These are phyloP conservation scores for Phoeniculus purpureus DNA, from an alignment of 2,797 vertebrate genomes.

Conservation along the genomic window DNA sequence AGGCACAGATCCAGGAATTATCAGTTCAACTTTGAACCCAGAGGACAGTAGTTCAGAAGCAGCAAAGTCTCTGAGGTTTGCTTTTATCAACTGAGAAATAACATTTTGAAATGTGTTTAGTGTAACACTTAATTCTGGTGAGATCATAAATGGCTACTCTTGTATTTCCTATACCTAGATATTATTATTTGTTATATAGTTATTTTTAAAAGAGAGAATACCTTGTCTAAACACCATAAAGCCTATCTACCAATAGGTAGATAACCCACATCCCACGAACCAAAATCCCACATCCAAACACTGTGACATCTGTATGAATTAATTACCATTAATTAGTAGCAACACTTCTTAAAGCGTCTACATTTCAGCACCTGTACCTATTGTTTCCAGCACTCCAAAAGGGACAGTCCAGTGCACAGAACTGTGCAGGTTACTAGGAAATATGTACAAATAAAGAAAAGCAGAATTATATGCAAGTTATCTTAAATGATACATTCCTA, in stretches of 20 bases:
- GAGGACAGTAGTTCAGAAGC: neutral
- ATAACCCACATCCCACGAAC: no score
- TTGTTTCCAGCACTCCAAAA: neutral
- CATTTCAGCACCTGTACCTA: neutral
- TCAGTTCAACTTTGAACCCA: constrained; percentile 29
- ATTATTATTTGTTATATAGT: neutral
- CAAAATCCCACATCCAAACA: neutral
- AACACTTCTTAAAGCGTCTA: neutral
- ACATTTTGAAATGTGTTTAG: neutral
- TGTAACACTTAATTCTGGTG: neutral
- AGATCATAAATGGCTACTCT: neutral
- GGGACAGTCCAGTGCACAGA: neutral
- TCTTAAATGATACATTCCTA: neutral
- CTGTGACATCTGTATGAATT: neutral
- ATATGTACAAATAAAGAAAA: neutral
- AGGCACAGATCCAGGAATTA: constrained; percentile 2
- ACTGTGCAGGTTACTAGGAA: neutral
- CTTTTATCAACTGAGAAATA: neutral
- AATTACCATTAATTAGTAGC: neutral
- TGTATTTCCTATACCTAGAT: neutral
- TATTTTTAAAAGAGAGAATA: neutral
- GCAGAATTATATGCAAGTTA: neutral
- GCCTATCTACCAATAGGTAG: no score
- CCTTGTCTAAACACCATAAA: neutral
- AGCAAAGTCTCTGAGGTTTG: neutral